Evolutionary conservation across 1,140 invertebrate genomes (phyloP).

Genomic region (Pseudomyrmex sp.): DNA sequence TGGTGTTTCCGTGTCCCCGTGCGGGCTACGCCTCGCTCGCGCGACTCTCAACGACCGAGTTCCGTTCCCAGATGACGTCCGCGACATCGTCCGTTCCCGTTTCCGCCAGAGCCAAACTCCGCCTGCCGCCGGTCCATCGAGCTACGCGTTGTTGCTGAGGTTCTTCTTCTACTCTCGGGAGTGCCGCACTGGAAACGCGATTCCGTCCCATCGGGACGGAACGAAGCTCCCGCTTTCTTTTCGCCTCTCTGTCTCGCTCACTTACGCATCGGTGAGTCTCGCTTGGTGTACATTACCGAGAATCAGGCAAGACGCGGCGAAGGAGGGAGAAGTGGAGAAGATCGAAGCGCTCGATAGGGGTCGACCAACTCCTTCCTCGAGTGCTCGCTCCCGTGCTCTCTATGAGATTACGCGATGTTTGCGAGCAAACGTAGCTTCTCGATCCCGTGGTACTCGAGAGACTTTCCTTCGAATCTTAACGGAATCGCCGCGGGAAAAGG

Average conservation of each 20-base stretch:
- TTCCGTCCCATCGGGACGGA: slow-evolving; percentile 63
- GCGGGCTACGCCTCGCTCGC: slow-evolving; percentile 1
- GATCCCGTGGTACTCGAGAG: neutral
- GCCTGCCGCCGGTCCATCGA: slow-evolving; percentile 47
- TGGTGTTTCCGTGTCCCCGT: neutral
- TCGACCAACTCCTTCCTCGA: neutral
- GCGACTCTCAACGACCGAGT: slow-evolving; percentile 36
- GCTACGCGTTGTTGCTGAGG: slow-evolving; percentile 41
- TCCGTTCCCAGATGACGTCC: slow-evolving; percentile 13
- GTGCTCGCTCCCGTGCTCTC: neutral
- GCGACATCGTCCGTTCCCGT: slow-evolving; percentile 34
- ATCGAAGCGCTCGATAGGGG: slow-evolving; percentile 28
- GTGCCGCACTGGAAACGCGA: slow-evolving; percentile 35
- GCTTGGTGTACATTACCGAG: slow-evolving; percentile 15
- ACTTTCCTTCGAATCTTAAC: neutral
- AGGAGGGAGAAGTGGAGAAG: neutral
- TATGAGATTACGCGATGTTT: slow-evolving; percentile 23
- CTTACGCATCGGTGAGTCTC: slow-evolving; percentile 60
- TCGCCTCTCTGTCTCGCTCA: slow-evolving; percentile 46
- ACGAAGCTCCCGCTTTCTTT: slow-evolving; percentile 55
- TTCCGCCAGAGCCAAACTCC: slow-evolving; percentile 34
- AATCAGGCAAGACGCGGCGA: neutral
- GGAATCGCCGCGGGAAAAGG: neutral
- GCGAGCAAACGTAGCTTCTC: neutral
- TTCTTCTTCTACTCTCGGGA: neutral